phyloP scores from a whole-genome alignment of 2,113 vertebrate genomes.

The Oxyruncus cristatus region DNA sequence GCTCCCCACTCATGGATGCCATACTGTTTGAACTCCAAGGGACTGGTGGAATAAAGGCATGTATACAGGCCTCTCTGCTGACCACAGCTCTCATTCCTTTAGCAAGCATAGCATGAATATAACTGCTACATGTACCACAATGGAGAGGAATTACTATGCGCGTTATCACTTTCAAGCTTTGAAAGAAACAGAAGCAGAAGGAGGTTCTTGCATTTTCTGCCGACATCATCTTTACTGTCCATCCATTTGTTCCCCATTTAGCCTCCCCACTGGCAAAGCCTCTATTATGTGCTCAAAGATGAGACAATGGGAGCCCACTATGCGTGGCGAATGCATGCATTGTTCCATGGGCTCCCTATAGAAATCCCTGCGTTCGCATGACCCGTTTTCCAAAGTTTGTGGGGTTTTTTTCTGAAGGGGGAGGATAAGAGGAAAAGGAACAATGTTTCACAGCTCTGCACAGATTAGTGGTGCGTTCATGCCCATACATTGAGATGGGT shows the following conservation, averaged over 20 bases:
- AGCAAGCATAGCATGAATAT: background rate
- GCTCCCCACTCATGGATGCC: constrained; percentile 4
- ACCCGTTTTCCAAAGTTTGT: background rate
- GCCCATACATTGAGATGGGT: background rate
- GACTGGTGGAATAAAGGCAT: background rate
- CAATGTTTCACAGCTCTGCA: background rate
- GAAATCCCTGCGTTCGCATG: background rate
- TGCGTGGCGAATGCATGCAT: accelerated
- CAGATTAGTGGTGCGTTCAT: background rate
- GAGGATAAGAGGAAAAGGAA: background rate
- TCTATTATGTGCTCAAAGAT: background rate
- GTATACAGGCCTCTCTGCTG: background rate
- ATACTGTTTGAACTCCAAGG: background rate
- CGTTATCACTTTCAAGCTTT: background rate
- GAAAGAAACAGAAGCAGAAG: background rate
- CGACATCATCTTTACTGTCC: background rate
- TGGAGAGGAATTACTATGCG: background rate
- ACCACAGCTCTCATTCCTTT: background rate
- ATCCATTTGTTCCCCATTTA: background rate
- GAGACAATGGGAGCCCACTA: background rate
- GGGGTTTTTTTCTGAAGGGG: background rate
- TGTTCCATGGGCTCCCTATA: background rate
- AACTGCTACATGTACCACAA: background rate
- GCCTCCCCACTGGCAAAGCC: background rate
- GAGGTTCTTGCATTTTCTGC: constrained; percentile 20